These are phyloP conservation scores for Sarcophaga carnaria DNA, from an alignment of 2,888 invertebrate species.

Conservation along the genomic window DNA sequence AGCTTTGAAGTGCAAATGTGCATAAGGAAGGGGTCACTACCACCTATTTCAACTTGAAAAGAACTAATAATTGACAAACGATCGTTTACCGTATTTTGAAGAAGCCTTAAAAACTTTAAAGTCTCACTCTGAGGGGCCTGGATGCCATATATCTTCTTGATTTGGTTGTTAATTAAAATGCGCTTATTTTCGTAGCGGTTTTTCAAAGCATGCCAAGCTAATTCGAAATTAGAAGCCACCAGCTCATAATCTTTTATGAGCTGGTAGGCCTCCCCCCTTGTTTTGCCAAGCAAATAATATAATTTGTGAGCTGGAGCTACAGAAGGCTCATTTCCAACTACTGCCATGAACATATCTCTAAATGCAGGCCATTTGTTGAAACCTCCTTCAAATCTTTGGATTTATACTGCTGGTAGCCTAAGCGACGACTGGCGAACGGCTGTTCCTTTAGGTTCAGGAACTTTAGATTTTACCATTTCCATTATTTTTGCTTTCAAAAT, in stretches of 20 bases:
- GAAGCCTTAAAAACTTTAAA: conserved; percentile 6
- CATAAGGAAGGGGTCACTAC: conserved; percentile 30
- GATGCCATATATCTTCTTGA: conserved; percentile 14
- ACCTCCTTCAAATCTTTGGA: conserved; percentile 24
- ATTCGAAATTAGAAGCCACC: too few relatives aligned
- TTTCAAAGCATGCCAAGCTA: too few relatives aligned
- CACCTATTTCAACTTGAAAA: neutral
- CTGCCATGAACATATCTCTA: neutral
- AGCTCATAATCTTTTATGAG: neutral
- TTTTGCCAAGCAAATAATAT: too few relatives aligned
- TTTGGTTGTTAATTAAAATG: conserved; percentile 27
- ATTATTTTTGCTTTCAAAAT: conserved; percentile 14
- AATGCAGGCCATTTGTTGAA: neutral
- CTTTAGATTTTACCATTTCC: neutral
- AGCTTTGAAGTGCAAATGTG: conserved; percentile 6
- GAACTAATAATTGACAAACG: neutral
- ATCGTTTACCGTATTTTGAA: neutral
- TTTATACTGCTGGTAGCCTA: conserved; percentile 24
- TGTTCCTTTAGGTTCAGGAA: neutral
- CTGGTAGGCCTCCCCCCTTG: conserved; percentile 33
- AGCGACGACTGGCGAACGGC: conserved; percentile 18
- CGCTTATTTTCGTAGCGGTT: neutral
- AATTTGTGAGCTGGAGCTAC: too few relatives aligned
- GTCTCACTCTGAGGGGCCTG: neutral
- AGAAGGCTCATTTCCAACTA: conserved; percentile 1